These are phyloP conservation scores for Pomacea canaliculata DNA, from an alignment of 2,888 invertebrate genomes.

Conservation along the genomic window DNA sequence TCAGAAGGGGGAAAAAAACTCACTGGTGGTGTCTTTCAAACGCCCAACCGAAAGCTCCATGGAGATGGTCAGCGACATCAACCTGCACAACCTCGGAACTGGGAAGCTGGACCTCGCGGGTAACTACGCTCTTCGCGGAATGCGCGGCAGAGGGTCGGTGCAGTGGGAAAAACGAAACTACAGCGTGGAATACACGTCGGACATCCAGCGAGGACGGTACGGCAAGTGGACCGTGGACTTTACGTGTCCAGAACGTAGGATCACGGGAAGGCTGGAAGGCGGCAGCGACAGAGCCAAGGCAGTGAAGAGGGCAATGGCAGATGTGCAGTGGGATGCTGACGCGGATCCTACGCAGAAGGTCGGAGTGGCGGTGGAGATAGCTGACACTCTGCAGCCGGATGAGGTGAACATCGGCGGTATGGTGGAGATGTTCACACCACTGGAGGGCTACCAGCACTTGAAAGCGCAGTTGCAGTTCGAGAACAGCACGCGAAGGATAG, in stretches of 20 bases:
- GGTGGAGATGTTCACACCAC: slow-evolving; percentile 18
- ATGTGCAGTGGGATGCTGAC: slow-evolving; percentile 51
- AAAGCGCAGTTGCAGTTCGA: slow-evolving; percentile 12
- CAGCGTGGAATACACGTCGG: slow-evolving; percentile 11
- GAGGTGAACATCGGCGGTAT: slow-evolving; percentile 17
- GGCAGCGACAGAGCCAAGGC: slow-evolving; percentile 21
- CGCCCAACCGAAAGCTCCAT: slow-evolving; percentile 9
- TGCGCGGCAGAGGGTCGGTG: slow-evolving; percentile 11
- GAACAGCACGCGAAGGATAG: slow-evolving; percentile 7
- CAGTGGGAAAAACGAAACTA: slow-evolving; percentile 11
- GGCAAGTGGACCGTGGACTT: slow-evolving; percentile 24
- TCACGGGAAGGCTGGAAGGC: slow-evolving; percentile 26
- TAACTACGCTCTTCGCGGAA: slow-evolving; percentile 6
- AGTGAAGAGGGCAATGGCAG: slow-evolving; percentile 12
- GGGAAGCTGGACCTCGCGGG: slow-evolving; percentile 16
- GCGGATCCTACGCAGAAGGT: slow-evolving; percentile 46
- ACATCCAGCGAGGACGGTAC: slow-evolving; percentile 10
- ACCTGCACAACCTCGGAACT: background rate
- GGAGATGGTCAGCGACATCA: slow-evolving; percentile 13
- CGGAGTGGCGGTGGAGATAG: slow-evolving; percentile 26
- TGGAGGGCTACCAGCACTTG: slow-evolving; percentile 15
- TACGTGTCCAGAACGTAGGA: slow-evolving; percentile 22
- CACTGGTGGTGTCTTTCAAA: slow-evolving; percentile 20
- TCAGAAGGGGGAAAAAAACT: slow-evolving; percentile 19
- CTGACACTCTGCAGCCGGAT: background rate